phyloP scores from a whole-genome alignment of 2,888 invertebrate species.

The Macaria notata region DNA sequence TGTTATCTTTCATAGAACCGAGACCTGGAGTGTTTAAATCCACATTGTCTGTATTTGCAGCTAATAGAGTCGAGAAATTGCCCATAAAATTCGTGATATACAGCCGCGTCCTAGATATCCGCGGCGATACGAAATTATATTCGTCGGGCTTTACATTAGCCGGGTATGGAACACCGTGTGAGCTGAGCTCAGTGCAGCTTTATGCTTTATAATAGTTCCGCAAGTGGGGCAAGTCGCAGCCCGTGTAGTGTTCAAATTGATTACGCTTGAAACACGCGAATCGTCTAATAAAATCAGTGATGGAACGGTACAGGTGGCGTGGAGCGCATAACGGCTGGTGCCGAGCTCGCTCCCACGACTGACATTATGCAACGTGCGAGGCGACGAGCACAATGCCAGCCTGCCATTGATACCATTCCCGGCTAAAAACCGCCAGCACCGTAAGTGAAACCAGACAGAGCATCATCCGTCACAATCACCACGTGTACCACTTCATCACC shows the following conservation, averaged over 20 bases:
- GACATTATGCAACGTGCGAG: slow-evolving; percentile 72
- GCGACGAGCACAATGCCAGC: slow-evolving; percentile 61
- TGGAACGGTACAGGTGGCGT: slow-evolving; percentile 78
- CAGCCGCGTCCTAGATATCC: slow-evolving; percentile 49
- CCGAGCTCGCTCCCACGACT: slow-evolving; percentile 70
- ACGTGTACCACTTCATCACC: slow-evolving; percentile 25
- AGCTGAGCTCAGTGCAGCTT: slow-evolving; percentile 60
- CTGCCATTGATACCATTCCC: slow-evolving; percentile 52
- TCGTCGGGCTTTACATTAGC: slow-evolving; percentile 51
- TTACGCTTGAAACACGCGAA: slow-evolving; percentile 74
- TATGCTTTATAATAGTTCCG: slow-evolving; percentile 62
- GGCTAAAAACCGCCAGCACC: slow-evolving; percentile 59
- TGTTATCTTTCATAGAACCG: background rate
- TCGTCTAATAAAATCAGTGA: slow-evolving; percentile 79
- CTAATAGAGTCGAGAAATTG: slow-evolving; percentile 29
- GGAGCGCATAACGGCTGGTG: slow-evolving; percentile 75
- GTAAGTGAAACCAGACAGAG: slow-evolving; percentile 52
- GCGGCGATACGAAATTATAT: slow-evolving; percentile 54
- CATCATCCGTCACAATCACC: slow-evolving; percentile 33
- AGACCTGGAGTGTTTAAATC: slow-evolving; percentile 20
- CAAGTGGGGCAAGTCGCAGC: slow-evolving; percentile 66
- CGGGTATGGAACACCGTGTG: slow-evolving; percentile 54
- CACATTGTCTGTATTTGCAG: slow-evolving; percentile 29
- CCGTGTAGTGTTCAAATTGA: slow-evolving; percentile 65
- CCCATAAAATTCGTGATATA: slow-evolving; percentile 53